Evolutionary conservation across 2,888 invertebrate species (phyloP).

Genomic region (Bugulina stolonifera): DNA sequence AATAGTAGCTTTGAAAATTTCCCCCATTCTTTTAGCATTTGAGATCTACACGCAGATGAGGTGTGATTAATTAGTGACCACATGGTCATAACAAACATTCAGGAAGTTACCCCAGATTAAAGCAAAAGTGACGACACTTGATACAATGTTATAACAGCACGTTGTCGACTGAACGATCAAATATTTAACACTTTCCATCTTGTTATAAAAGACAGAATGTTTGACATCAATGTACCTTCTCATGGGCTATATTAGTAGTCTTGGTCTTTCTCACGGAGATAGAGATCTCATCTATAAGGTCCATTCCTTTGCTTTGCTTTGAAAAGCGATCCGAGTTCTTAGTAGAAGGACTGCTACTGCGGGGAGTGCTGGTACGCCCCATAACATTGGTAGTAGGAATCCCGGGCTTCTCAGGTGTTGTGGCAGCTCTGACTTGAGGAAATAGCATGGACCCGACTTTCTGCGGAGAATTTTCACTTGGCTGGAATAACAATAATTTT

Average conservation of each 20-base stretch:
- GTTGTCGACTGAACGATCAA: too few species aligned
- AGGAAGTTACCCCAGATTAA: too few species aligned
- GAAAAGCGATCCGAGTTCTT: background rate
- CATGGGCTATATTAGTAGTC: slow-evolving; percentile 64
- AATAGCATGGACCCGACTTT: slow-evolving; percentile 13
- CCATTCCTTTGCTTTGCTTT: slow-evolving; percentile 62
- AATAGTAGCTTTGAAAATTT: too few species aligned
- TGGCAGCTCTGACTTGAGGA: background rate
- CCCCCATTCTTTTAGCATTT: too few species aligned
- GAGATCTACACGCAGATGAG: too few species aligned
- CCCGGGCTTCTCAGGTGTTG: background rate
- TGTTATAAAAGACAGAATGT: too few species aligned
- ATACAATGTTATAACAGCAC: too few species aligned
- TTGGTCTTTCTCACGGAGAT: slow-evolving; percentile 76
- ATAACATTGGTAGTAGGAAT: background rate
- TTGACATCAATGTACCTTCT: slow-evolving; percentile 53
- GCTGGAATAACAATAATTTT: too few species aligned
- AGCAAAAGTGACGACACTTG: too few species aligned
- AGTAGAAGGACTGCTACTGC: background rate
- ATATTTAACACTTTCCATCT: too few species aligned
- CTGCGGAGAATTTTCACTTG: background rate
- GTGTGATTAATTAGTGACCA: too few species aligned
- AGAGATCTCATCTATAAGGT: slow-evolving; percentile 85
- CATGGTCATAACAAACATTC: too few species aligned
- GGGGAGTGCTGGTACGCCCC: background rate